phyloP scores from a whole-genome alignment of 2,888 invertebrate species.

The Ochropleura leucogaster region DNA sequence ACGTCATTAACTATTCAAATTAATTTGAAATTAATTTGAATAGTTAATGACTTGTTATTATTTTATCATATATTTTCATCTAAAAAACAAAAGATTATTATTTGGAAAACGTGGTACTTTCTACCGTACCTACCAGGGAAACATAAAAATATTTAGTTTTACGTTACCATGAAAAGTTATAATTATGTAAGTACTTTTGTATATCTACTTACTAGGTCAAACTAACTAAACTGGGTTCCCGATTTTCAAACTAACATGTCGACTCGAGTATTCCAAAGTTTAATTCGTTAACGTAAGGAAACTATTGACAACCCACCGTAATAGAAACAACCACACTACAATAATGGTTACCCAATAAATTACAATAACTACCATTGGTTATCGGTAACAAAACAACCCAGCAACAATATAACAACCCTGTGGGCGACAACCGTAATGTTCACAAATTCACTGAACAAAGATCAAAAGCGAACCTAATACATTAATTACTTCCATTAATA shows the following conservation, averaged over 20 bases:
- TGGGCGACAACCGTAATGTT: slow-evolving; percentile 19
- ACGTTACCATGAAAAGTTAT: background rate
- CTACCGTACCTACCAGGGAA: background rate
- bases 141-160: background rate
- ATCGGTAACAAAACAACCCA: background rate
- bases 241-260: background rate
- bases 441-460: slow-evolving; percentile 38
- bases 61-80: too few species aligned
- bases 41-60: slow-evolving; percentile 32
- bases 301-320: background rate
- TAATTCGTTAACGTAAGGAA: background rate
- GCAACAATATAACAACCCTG: background rate
- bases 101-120: background rate
- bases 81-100: background rate
- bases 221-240: background rate
- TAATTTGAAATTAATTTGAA: slow-evolving; percentile 46
- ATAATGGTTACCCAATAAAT: background rate
- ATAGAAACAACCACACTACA: background rate
- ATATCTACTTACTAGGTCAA: background rate
- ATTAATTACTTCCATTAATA: slow-evolving; percentile 56
- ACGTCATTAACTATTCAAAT: too few species aligned
- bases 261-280: background rate
- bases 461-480: slow-evolving; percentile 54
- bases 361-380: background rate
- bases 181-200: background rate